These are phyloP conservation scores for Bombus vancouverensis DNA, from an alignment of 1,140 invertebrate genomes.

Conservation along the genomic window DNA sequence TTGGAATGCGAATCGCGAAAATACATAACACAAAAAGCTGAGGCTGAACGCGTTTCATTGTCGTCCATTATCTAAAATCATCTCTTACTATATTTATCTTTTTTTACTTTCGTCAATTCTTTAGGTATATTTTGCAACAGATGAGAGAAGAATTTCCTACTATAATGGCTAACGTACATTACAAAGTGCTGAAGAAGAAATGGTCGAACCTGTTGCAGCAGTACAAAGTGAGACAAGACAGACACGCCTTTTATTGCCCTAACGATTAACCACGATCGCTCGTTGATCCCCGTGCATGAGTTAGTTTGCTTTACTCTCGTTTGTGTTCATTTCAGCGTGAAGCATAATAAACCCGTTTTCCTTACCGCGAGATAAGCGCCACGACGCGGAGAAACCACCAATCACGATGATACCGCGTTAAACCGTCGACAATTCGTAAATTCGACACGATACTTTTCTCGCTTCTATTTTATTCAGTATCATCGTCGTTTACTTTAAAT, in stretches of 20 bases:
- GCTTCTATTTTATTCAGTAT: too few species aligned
- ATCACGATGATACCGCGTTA: slow-evolving; percentile 11
- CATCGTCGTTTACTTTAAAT: neutral
- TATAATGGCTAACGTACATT: slow-evolving; percentile 74
- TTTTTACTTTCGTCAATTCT: neutral
- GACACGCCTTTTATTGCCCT: slow-evolving; percentile 34
- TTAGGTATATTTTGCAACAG: slow-evolving; percentile 70
- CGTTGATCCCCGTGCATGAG: slow-evolving; percentile 17
- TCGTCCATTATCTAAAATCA: slow-evolving; percentile 11
- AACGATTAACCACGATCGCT: slow-evolving; percentile 18
- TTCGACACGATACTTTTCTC: neutral
- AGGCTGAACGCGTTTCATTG: slow-evolving; percentile 7
- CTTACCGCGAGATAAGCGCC: neutral
- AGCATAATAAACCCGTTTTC: slow-evolving; percentile 31
- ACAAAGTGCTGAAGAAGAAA: slow-evolving; percentile 74
- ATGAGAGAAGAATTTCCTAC: slow-evolving; percentile 73
- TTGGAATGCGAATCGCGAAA: slow-evolving; percentile 17
- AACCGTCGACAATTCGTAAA: neutral
- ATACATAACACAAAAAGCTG: neutral
- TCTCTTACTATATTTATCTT: neutral
- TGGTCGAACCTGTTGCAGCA: slow-evolving; percentile 75
- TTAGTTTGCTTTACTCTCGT: slow-evolving; percentile 52
- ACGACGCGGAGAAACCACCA: neutral
- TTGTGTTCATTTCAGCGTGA: neutral
- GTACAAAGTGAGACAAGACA: slow-evolving; percentile 71